phyloP scores from a whole-genome alignment of 2,888 invertebrate genomes.

The Scaptomyza cyrtandrae region DNA sequence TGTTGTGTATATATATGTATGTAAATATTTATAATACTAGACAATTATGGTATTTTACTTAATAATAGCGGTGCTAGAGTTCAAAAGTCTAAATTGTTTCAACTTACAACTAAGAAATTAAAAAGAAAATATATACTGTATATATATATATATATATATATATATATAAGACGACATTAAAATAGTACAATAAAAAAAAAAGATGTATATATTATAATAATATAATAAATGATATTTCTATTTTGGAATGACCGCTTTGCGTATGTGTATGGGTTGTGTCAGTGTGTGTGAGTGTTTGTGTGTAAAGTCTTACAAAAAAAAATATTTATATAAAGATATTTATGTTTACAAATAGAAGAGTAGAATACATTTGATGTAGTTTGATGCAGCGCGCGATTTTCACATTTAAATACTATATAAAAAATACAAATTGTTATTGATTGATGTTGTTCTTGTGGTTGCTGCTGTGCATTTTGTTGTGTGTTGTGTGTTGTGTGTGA shows the following conservation, averaged over 20 bases:
- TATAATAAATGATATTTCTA: conserved; percentile 14
- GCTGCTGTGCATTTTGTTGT: conserved; percentile 42
- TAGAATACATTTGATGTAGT: conserved; percentile 66
- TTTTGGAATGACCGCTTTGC: conserved; percentile 67
- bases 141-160: neutral
- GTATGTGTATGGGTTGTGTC: conserved; percentile 24
- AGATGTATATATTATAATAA: conserved; percentile 16
- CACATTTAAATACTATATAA: conserved; percentile 74
- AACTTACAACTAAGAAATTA: conserved; percentile 36
- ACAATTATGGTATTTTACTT: conserved; percentile 23
- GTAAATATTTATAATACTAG: conserved; percentile 41
- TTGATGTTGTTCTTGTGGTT: conserved; percentile 32
- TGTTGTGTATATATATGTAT: neutral
- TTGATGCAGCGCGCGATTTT: conserved; percentile 39
- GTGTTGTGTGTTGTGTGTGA: neutral
- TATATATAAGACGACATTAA: conserved; percentile 5
- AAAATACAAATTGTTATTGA: conserved; percentile 69
- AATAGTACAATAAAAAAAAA: conserved; percentile 19
- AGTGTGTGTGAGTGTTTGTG: conserved; percentile 24
- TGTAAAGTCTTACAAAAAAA: conserved; percentile 45
- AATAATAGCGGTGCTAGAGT: conserved; percentile 40
- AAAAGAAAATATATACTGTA: neutral
- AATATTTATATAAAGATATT: conserved; percentile 25
- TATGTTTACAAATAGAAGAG: conserved; percentile 36
- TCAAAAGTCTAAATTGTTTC: conserved; percentile 45